phyloP scores from a whole-genome alignment of 2,888 invertebrate genomes.

The Ornithoptera priamus region DNA sequence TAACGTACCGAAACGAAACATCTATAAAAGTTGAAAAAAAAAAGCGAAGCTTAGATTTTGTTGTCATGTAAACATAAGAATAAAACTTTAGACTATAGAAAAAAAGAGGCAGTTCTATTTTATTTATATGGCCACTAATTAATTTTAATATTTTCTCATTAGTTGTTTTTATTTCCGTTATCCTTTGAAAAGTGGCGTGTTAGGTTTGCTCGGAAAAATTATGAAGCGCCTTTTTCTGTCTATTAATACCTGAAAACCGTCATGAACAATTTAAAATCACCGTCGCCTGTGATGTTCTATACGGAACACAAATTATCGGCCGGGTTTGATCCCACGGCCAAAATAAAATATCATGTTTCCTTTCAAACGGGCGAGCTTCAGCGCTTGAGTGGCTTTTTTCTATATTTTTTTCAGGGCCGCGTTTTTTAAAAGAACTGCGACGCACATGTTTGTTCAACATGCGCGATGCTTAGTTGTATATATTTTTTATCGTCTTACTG shows the following conservation, averaged over 20 bases:
- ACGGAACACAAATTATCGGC: slow-evolving; percentile 76
- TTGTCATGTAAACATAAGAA: slow-evolving; percentile 25
- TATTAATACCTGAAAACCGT: slow-evolving; percentile 59
- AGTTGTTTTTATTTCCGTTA: slow-evolving; percentile 26
- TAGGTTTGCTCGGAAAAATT: slow-evolving; percentile 44
- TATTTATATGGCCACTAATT: slow-evolving; percentile 26
- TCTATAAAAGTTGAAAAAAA: neutral
- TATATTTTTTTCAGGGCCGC: slow-evolving; percentile 57
- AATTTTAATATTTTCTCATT: slow-evolving; percentile 28
- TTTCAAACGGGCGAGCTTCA: slow-evolving; percentile 74
- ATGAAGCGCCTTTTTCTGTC: slow-evolving; percentile 51
- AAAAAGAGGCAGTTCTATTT: slow-evolving; percentile 16
- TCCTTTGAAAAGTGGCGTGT: slow-evolving; percentile 48
- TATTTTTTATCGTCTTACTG: slow-evolving; percentile 40
- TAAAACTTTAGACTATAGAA: slow-evolving; percentile 7
- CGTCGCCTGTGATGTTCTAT: slow-evolving; percentile 68
- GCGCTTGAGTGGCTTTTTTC: slow-evolving; percentile 70
- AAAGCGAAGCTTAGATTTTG: slow-evolving; percentile 23
- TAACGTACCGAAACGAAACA: neutral
- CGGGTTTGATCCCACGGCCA: slow-evolving; percentile 78
- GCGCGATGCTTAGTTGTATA: slow-evolving; percentile 51
- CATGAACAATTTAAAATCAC: slow-evolving; percentile 69
- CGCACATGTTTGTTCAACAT: slow-evolving; percentile 76
- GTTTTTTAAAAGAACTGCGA: slow-evolving; percentile 74
- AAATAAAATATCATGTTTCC: slow-evolving; percentile 81